These are phyloP conservation scores for Pterobdella sp. DNA, from an alignment of 2,888 invertebrate species.

Conservation along the genomic window DNA sequence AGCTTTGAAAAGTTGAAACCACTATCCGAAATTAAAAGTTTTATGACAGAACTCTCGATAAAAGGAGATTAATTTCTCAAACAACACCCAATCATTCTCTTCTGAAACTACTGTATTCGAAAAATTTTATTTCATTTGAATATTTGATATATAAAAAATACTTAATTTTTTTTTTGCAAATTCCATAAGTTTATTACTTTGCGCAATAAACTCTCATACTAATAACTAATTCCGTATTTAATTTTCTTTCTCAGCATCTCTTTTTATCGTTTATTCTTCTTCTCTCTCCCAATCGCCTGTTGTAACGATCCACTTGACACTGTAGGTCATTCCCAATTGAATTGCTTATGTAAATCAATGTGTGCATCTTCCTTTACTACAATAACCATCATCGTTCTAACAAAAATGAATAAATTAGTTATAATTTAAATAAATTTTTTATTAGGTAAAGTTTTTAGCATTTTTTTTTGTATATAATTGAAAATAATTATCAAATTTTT, in stretches of 20 bases:
- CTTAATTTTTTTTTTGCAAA: neutral
- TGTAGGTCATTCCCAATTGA: conserved; percentile 29
- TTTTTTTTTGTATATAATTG: no score
- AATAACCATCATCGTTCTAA: no score
- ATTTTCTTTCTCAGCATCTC: conserved; percentile 2
- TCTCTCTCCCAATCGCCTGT: conserved; percentile 20
- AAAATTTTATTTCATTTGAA: neutral
- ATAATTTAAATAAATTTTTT: no score
- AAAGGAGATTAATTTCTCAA: neutral
- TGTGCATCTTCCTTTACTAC: neutral
- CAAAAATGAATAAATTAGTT: no score
- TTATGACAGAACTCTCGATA: neutral
- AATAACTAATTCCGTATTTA: neutral
- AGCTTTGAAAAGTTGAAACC: no score
- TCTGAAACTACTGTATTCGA: no score
- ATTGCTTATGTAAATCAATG: conserved; percentile 32
- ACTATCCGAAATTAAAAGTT: no score
- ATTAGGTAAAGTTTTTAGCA: no score
- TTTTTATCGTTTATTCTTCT: neutral
- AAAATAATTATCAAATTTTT: no score
- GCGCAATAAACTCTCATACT: neutral
- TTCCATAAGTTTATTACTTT: neutral
- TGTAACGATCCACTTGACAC: conserved; percentile 31
- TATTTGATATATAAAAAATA: neutral
- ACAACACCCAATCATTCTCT: neutral